These are phyloP conservation scores for Macrosiphum euphorbiae DNA, from an alignment of 2,888 invertebrate genomes.

Conservation along the genomic window DNA sequence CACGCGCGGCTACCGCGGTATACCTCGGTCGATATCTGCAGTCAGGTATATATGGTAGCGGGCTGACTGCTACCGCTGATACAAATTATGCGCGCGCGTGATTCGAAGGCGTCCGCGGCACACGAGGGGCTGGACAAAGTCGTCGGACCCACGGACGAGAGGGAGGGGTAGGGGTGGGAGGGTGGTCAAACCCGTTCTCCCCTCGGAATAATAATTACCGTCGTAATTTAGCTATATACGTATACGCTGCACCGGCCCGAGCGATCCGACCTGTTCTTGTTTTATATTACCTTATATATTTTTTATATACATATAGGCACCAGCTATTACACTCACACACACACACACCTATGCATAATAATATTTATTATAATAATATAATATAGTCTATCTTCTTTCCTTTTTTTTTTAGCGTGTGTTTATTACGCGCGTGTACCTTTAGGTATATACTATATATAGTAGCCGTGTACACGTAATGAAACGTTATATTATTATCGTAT, in stretches of 20 bases:
- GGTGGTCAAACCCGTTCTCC: slow-evolving; percentile 55
- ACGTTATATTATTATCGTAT: background rate
- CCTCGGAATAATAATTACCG: slow-evolving; percentile 56
- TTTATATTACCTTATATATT: background rate
- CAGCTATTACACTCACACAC: background rate
- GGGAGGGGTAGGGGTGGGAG: background rate
- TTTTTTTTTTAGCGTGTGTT: background rate
- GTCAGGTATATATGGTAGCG: slow-evolving; percentile 11
- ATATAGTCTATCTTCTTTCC: background rate
- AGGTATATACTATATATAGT: slow-evolving; percentile 8
- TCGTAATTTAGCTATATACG: slow-evolving; percentile 46
- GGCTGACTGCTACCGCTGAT: background rate
- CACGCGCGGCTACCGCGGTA: slow-evolving; percentile 12
- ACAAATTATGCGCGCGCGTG: background rate
- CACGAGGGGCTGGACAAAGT: background rate
- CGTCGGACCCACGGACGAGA: background rate
- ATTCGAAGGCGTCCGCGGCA: slow-evolving; percentile 7
- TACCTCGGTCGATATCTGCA: background rate
- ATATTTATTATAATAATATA: slow-evolving; percentile 30
- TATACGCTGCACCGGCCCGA: background rate
- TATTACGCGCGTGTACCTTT: background rate
- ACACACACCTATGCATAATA: background rate
- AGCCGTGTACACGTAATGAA: slow-evolving; percentile 17
- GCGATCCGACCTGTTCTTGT: slow-evolving; percentile 47
- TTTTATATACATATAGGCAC: background rate